Conservation (phyloP, 2,113 vertebrate genomes). For the Excalfactoria chinensis region DNA sequence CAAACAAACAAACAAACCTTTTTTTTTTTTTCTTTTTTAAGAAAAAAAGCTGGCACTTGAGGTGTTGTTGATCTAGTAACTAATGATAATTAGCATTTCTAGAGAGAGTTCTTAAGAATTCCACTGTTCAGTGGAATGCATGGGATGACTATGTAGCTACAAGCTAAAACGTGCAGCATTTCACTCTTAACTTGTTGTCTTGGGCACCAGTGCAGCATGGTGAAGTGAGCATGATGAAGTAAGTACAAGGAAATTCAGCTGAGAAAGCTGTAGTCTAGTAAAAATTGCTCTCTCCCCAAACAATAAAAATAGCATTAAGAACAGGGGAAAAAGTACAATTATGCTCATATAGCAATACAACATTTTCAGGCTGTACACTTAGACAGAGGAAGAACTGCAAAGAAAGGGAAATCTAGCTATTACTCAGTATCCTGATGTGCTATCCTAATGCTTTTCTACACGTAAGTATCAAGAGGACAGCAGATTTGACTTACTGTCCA, state of each 20-base stretch:
- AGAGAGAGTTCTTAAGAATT: background rate
- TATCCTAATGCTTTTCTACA: background rate
- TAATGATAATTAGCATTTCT: background rate
- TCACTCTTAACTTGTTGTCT: background rate
- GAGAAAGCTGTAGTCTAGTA: background rate
- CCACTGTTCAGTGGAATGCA: background rate
- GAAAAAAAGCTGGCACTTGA: background rate
- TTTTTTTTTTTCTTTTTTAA: background rate
- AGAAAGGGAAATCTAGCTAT: background rate
- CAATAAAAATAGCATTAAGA: background rate
- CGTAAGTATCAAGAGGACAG: background rate
- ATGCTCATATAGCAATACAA: background rate
- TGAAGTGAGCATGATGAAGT: background rate
- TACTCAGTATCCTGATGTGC: background rate
- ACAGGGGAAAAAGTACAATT: background rate
- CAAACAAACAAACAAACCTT: too few relatives aligned
- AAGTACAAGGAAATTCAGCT: background rate
- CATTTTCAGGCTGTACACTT: background rate
- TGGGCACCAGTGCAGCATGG: fast-evolving
- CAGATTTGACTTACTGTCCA: background rate
- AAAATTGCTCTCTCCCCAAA: background rate
- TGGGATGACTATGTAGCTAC: background rate
- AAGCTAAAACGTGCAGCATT: background rate
- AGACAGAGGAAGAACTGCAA: background rate
- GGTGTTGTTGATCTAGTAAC: background rate